These are phyloP conservation scores for Ptyas mucosa DNA, from an alignment of 2,113 vertebrate species.

Conservation along the genomic window DNA sequence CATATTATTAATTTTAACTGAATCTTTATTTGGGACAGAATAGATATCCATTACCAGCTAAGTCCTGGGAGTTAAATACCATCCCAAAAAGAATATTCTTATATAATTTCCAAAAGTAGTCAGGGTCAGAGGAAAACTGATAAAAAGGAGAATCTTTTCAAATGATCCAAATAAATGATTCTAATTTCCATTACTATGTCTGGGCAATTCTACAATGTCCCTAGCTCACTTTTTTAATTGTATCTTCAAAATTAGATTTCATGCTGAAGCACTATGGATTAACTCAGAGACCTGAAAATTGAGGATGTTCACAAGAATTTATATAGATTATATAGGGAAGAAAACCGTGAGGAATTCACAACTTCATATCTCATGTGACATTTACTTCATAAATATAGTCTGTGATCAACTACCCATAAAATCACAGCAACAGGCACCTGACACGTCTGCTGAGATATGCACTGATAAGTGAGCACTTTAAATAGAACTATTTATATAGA, in stretches of 20 bases:
- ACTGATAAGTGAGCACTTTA: conserved; percentile 13
- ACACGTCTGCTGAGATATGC: not conserved
- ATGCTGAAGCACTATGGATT: not conserved
- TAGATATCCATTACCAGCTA: not conserved
- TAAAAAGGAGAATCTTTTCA: not conserved
- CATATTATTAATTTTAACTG: not conserved
- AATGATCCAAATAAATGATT: not conserved
- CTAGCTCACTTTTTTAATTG: not conserved
- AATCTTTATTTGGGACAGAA: not conserved
- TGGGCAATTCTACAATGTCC: not conserved
- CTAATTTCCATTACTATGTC: not conserved
- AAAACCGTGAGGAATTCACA: not conserved
- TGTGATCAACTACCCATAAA: conserved; percentile 4
- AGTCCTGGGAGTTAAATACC: not conserved
- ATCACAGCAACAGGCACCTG: not conserved
- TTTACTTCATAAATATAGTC: not conserved
- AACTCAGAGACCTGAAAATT: not conserved
- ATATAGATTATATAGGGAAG: not conserved
- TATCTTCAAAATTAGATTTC: not conserved
- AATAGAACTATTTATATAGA: conserved; percentile 1
- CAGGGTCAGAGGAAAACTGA: not conserved
- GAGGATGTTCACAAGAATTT: not conserved
- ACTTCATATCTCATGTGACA: not conserved
- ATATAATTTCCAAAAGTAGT: not conserved
- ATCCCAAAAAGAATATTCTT: not conserved